These are phyloP conservation scores for Thalassophryne amazonica DNA, from an alignment of 2,797 vertebrate species.

Conservation along the genomic window DNA sequence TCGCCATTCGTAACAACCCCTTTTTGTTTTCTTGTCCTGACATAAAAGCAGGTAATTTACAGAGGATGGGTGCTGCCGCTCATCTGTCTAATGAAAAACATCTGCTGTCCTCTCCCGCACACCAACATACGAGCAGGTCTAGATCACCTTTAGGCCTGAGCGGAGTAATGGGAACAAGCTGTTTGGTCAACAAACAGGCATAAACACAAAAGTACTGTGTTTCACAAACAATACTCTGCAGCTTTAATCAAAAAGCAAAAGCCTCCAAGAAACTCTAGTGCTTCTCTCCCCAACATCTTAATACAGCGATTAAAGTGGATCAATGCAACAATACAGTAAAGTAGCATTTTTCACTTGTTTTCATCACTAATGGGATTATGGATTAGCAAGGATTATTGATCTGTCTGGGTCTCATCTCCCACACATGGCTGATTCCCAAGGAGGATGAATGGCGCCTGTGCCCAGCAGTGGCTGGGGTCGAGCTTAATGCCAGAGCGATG, in stretches of 20 bases:
- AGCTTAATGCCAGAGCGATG: constrained; percentile 13
- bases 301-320: constrained; percentile 10
- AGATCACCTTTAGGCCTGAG: constrained; percentile 65
- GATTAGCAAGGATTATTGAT: constrained; percentile 72
- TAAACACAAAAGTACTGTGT: constrained; percentile 45
- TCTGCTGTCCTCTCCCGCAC: constrained; percentile 52
- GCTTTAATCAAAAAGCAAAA: too few relatives aligned
- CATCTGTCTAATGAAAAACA: constrained; percentile 75
- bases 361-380: constrained; percentile 54
- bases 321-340: constrained; percentile 25
- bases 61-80: constrained; percentile 59
- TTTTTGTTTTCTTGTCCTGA: constrained; percentile 43
- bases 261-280: neutral
- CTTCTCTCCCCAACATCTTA: constrained; percentile 12
- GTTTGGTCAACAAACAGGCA: constrained; percentile 65
- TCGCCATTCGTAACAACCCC: constrained; percentile 6
- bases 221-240: constrained; percentile 19
- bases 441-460: constrained; percentile 2
- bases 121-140: constrained; percentile 54
- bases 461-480: neutral
- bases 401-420: constrained; percentile 32
- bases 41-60: constrained; percentile 71
- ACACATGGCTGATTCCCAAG: constrained; percentile 71
- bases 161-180: constrained; percentile 72
- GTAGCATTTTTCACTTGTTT: constrained; percentile 46